These are phyloP conservation scores for Lacanobia oleracea DNA, from an alignment of 2,888 invertebrate species.

Conservation along the genomic window DNA sequence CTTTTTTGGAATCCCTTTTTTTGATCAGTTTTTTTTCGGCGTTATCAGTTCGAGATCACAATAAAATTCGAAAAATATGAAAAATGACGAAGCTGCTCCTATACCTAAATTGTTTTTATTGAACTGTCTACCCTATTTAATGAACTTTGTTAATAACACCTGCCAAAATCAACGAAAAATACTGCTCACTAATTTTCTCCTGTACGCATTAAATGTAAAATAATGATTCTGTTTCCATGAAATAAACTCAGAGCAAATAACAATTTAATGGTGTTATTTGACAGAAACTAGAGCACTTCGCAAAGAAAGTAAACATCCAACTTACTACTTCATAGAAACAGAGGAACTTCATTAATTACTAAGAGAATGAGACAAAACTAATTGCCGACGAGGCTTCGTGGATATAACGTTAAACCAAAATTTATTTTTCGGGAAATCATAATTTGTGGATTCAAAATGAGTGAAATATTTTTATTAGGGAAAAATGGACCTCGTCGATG, in stretches of 20 bases:
- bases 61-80: conserved; percentile 8
- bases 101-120: too few relatives aligned
- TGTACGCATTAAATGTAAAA: conserved; percentile 3
- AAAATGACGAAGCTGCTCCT: too few relatives aligned
- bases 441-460: conserved; percentile 27
- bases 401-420: conserved; percentile 34
- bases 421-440: conserved; percentile 29
- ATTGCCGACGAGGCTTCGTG: conserved; percentile 32
- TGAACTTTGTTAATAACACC: too few relatives aligned
- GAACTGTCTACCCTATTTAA: too few relatives aligned
- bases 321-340: conserved; percentile 56
- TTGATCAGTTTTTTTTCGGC: conserved; percentile 24
- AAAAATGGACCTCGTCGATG: conserved; percentile 22
- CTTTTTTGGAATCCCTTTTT: conserved; percentile 10
- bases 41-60: background rate
- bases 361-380: conserved; percentile 50
- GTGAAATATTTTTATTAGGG: conserved; percentile 23
- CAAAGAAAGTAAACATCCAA: conserved; percentile 58
- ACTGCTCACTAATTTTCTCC: background rate
- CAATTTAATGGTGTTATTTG: conserved; percentile 47
- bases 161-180: background rate
- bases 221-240: conserved; percentile 27
- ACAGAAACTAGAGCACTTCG: conserved; percentile 47
- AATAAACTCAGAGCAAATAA: conserved; percentile 40
- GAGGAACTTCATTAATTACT: conserved; percentile 62